Percentiles rank a stretch among this genome's conserved stretches.
These are phyloP conservation scores for Xestia xanthographa DNA, from an alignment of 2,888 invertebrate species.

Conservation along the genomic window DNA sequence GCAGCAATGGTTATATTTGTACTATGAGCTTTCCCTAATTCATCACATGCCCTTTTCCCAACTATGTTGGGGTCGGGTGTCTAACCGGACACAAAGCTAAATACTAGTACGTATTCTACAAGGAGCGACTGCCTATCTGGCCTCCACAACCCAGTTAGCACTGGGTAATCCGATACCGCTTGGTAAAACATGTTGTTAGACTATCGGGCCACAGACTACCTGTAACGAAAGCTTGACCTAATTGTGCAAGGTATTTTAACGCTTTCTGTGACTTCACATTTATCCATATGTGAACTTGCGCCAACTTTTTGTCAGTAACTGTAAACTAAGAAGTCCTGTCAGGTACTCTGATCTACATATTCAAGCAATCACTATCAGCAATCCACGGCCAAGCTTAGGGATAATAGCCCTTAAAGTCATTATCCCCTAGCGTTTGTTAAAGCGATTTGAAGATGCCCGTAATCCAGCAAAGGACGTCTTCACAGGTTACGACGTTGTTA, in stretches of 20 bases:
- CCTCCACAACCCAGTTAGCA: no score
- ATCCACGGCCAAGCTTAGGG: not conserved
- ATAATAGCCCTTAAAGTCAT: not conserved
- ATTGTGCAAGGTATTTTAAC: not conserved
- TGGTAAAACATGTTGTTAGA: no score
- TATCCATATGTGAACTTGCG: not conserved
- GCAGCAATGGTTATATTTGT: not conserved
- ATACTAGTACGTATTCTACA: no score
- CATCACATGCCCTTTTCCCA: no score
- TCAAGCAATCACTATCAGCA: conserved; percentile 1
- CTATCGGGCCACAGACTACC: no score
- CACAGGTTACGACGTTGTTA: conserved; percentile 9
- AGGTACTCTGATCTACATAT: conserved; percentile 1
- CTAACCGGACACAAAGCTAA: no score
- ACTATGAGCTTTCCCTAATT: no score
- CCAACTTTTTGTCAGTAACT: not conserved
- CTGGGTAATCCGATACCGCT: no score
- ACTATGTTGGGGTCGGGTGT: no score
- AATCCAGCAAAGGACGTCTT: conserved; percentile 1
- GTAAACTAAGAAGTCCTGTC: not conserved
- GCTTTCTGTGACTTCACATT: not conserved
- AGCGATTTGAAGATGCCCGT: conserved; percentile 7
- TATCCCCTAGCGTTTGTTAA: conserved; percentile 8
- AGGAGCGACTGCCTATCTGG: no score
- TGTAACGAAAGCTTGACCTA: no score